Conservation (phyloP, 1,140 invertebrate species). For the Dreissena rostriformis region DNA sequence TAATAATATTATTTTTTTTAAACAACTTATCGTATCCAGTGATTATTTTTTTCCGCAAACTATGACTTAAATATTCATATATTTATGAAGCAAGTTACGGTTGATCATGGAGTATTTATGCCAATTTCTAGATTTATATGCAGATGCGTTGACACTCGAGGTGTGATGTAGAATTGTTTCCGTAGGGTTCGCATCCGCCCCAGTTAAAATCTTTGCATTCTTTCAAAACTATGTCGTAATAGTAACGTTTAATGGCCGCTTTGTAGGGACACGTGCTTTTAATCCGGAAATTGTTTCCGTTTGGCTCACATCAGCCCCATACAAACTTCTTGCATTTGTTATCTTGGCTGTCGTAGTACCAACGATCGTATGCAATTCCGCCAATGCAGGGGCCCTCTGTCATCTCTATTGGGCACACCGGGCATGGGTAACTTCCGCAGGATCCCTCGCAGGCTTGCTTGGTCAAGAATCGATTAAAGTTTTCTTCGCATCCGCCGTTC, state of each 20-base stretch:
- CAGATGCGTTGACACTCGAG: too few relatives aligned
- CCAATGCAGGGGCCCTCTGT: constrained; percentile 84
- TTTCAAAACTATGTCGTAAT: background rate
- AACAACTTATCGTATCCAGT: too few relatives aligned
- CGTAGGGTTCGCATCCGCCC: constrained; percentile 23
- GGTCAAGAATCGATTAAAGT: constrained; percentile 30
- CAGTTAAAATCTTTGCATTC: constrained; percentile 9
- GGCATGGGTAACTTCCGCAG: constrained; percentile 36
- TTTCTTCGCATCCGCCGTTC: constrained; percentile 17
- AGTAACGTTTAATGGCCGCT: background rate
- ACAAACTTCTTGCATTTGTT: constrained; percentile 73
- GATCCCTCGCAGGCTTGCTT: constrained; percentile 23
- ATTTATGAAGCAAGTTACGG: too few relatives aligned
- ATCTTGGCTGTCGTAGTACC: constrained; percentile 83
- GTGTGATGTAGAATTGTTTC: background rate
- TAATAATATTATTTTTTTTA: too few relatives aligned
- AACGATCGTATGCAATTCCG: constrained; percentile 83
- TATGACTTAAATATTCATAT: too few relatives aligned
- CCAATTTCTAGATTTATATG: too few relatives aligned
- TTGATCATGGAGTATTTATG: too few relatives aligned
- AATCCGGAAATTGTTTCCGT: constrained; percentile 79
- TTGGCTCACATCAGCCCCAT: constrained; percentile 79
- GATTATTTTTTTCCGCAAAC: too few relatives aligned
- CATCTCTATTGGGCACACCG: constrained; percentile 65
- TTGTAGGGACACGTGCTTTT: constrained; percentile 36